phyloP scores from a whole-genome alignment of 2,113 vertebrate genomes.

The Terrapene triunguis region DNA sequence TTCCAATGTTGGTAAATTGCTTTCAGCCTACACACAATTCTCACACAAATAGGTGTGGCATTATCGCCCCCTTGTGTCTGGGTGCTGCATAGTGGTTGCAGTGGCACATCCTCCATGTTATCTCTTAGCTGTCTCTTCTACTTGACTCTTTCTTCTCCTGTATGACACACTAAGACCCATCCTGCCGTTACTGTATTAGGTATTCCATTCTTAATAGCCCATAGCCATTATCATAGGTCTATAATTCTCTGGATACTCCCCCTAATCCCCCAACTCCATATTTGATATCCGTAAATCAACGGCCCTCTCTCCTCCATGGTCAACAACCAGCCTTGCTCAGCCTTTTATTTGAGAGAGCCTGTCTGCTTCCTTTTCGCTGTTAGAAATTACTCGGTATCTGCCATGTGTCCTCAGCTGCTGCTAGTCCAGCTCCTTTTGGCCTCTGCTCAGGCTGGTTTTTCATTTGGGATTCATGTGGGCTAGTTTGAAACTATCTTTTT shows the following conservation, averaged over 20 bases:
- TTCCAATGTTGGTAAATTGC: background rate
- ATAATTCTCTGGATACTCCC: background rate
- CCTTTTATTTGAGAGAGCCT: background rate
- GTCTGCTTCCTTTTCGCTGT: background rate
- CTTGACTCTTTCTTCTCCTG: background rate
- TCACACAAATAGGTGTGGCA: background rate
- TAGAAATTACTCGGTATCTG: background rate
- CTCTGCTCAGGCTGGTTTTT: background rate
- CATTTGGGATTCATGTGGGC: background rate
- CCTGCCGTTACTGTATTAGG: background rate
- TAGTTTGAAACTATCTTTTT: background rate
- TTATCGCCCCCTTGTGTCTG: background rate
- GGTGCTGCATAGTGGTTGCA: background rate
- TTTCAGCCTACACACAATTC: rapidly evolving
- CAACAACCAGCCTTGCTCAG: background rate
- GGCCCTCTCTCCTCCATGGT: background rate
- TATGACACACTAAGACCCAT: background rate
- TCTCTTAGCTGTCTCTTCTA: background rate
- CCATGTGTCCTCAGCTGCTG: too few relatives aligned
- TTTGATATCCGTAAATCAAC: background rate
- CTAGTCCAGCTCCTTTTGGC: background rate
- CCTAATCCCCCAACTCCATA: background rate
- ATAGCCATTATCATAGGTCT: background rate
- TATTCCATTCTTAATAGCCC: background rate
- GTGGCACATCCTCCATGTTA: too few relatives aligned